phyloP scores from a whole-genome alignment of 2,797 vertebrate species.

The Esox masquinongy region DNA sequence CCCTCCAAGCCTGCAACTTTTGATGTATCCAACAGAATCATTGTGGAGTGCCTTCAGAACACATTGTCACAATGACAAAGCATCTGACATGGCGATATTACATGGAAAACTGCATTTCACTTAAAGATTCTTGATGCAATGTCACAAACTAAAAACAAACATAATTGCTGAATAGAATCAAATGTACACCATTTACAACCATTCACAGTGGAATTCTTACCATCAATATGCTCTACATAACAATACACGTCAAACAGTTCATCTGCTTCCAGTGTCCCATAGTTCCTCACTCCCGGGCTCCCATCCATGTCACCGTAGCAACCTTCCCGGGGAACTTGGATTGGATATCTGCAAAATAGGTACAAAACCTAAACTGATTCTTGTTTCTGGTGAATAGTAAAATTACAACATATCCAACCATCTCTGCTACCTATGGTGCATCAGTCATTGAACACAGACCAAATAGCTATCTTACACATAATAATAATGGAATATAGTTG shows the following conservation, averaged over 20 bases:
- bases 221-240: slow-evolving; percentile 85
- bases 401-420: background rate
- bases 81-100: slow-evolving; percentile 1
- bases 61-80: slow-evolving; percentile 7
- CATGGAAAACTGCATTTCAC: background rate
- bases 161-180: background rate
- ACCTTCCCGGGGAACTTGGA: slow-evolving; percentile 86
- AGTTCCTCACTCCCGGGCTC: slow-evolving; percentile 89
- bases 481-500: background rate
- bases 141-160: background rate
- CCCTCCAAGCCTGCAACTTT: background rate
- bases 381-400: background rate
- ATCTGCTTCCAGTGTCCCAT: slow-evolving; percentile 82
- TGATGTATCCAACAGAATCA: background rate
- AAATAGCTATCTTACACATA: background rate
- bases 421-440: background rate
- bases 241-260: slow-evolving; percentile 93
- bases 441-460: background rate
- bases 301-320: slow-evolving; percentile 96
- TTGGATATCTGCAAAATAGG: slow-evolving; percentile 82
- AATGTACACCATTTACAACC: background rate
- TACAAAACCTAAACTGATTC: slow-evolving; percentile 5
- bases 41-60: background rate
- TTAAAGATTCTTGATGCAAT: background rate
- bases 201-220: slow-evolving; percentile 57